Conservation (phyloP, 2,113 vertebrate genomes). For the Pogona vitticeps region DNA sequence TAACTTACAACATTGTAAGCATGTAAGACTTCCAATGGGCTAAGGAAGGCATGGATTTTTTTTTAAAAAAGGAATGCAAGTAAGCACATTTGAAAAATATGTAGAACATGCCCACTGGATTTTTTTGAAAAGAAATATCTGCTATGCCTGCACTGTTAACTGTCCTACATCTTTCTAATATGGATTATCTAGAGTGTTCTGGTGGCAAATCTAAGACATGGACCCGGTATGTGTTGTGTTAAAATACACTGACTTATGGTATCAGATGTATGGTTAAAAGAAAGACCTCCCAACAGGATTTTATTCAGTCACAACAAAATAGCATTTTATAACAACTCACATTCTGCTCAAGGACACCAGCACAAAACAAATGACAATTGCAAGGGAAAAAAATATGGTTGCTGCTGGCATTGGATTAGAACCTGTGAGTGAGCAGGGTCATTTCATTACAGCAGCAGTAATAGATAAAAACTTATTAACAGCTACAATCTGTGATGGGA, state of each 20-base stretch:
- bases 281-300: not conserved
- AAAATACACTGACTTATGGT: not conserved
- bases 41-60: not conserved
- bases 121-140: not conserved
- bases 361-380: conserved; percentile 50
- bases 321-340: not conserved
- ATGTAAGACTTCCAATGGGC: not conserved
- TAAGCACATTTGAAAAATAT: not conserved
- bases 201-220: not conserved
- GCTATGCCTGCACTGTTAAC: not conserved
- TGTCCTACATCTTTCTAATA: not conserved
- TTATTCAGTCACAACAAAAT: conserved; percentile 8
- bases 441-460: conserved; percentile 14
- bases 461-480: conserved; percentile 12
- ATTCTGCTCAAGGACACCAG: conserved; percentile 61
- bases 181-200: not conserved
- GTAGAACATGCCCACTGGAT: not conserved
- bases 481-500: conserved; percentile 58
- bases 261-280: not conserved
- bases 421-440: conserved; percentile 36
- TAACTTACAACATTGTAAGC: not conserved
- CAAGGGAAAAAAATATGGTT: conserved; percentile 43
- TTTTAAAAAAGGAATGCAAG: not conserved
- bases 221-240: too few relatives aligned
- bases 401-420: not conserved